Evolutionary conservation across 2,113 vertebrate genomes (phyloP).

Genomic region (Pelusios castaneus): DNA sequence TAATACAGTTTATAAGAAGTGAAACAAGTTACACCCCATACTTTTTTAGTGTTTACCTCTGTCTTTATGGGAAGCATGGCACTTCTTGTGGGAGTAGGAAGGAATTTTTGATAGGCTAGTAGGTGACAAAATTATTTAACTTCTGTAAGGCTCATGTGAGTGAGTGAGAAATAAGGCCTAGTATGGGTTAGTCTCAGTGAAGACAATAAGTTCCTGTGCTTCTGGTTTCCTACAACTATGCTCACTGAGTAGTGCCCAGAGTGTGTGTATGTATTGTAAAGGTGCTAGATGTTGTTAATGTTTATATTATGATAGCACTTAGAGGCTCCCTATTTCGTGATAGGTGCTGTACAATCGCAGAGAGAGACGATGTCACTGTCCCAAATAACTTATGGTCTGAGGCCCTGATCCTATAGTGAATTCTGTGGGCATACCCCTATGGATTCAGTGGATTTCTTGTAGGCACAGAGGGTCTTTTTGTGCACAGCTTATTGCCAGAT

Average conservation of each 20-base stretch:
- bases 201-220: neutral
- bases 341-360: rapidly evolving
- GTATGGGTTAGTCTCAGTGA: neutral
- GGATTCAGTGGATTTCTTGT: neutral
- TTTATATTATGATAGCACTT: neutral
- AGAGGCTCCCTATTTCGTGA: rapidly evolving
- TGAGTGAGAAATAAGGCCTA: neutral
- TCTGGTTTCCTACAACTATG: neutral
- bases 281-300: neutral
- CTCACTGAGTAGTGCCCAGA: rapidly evolving
- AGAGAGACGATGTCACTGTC: neutral
- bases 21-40: neutral
- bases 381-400: neutral
- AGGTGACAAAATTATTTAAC: slow-evolving; percentile 7
- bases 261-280: neutral
- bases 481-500: neutral
- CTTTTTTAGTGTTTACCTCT: neutral
- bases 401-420: rapidly evolving
- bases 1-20: neutral
- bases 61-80: slow-evolving; percentile 31
- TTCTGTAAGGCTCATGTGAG: neutral
- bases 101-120: slow-evolving; percentile 45
- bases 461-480: neutral
- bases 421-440: rapidly evolving
- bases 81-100: slow-evolving; percentile 38